A percentile compares a stretch with the other conserved stretches of the same genome.
These are phyloP conservation scores for Sapayoa aenigma DNA, from an alignment of 2,113 vertebrate species.

Conservation along the genomic window DNA sequence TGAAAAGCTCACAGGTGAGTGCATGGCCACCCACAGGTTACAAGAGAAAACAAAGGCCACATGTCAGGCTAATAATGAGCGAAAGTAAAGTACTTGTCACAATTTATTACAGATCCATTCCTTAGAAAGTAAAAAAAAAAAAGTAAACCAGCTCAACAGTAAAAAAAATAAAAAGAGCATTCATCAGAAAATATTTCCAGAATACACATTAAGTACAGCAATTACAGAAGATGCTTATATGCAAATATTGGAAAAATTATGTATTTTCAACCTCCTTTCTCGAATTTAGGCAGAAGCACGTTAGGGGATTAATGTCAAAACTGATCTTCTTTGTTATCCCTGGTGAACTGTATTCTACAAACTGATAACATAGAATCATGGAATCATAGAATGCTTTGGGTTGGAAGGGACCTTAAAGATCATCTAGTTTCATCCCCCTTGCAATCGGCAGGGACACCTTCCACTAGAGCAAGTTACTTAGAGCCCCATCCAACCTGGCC, in stretches of 20 bases:
- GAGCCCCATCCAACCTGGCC: neutral
- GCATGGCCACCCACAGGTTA: neutral
- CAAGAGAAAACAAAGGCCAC: constrained; percentile 4
- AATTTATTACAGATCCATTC: neutral
- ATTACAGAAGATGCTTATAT: neutral
- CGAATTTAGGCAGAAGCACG: neutral
- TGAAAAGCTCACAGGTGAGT: constrained; percentile 2
- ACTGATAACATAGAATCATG: neutral
- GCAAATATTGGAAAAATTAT: neutral
- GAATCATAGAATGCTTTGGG: neutral
- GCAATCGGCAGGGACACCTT: neutral
- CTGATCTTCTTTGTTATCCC: neutral
- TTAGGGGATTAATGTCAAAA: neutral
- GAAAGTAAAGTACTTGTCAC: neutral
- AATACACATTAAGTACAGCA: neutral
- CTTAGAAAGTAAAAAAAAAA: neutral
- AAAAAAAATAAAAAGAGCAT: neutral
- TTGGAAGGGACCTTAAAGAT: neutral
- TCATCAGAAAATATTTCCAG: neutral
- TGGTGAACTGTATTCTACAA: neutral
- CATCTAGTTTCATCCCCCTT: neutral
- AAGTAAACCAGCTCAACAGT: neutral
- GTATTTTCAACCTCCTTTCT: neutral
- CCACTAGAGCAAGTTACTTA: too few species aligned
- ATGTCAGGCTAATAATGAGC: constrained; percentile 8